Conservation (phyloP, 2,113 vertebrate species). For the Hippocampus mohnikei region DNA sequence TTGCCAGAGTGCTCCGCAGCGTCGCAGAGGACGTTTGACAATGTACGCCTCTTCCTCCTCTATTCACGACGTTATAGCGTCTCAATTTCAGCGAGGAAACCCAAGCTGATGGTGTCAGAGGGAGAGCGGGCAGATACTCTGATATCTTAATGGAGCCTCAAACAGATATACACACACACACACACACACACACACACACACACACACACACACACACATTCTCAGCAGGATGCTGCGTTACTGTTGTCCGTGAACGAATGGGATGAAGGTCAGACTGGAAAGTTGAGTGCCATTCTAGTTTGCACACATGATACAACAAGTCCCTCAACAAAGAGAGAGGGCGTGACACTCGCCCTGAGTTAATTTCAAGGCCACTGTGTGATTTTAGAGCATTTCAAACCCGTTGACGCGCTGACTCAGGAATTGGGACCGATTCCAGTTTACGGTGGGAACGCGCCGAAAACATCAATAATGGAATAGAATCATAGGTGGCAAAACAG, state of each 20-base stretch:
- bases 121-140: constrained; percentile 42
- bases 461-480: too few relatives aligned
- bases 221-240: constrained; percentile 16
- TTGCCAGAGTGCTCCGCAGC: background rate
- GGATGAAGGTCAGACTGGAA: background rate
- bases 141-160: constrained; percentile 62
- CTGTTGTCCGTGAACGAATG: constrained; percentile 2
- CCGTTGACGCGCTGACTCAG: too few relatives aligned
- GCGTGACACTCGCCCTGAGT: background rate
- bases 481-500: too few relatives aligned
- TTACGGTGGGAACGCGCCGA: too few relatives aligned
- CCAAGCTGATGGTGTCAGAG: constrained; percentile 49
- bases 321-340: background rate
- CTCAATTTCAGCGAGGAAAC: constrained; percentile 63
- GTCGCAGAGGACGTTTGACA: background rate
- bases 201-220: too few relatives aligned
- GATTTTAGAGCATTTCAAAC: too few relatives aligned
- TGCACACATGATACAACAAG: background rate
- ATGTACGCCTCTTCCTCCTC: constrained; percentile 1
- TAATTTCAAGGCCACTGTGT: too few relatives aligned
- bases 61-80: constrained; percentile 25
- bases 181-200: background rate
- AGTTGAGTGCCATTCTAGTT: background rate
- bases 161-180: background rate
- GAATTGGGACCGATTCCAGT: too few relatives aligned